A percentile compares a stretch with the other conserved stretches of the same genome.
These are phyloP conservation scores for Piliocolobus tephrosceles DNA, from an alignment of 2,113 vertebrate genomes.

Conservation along the genomic window DNA sequence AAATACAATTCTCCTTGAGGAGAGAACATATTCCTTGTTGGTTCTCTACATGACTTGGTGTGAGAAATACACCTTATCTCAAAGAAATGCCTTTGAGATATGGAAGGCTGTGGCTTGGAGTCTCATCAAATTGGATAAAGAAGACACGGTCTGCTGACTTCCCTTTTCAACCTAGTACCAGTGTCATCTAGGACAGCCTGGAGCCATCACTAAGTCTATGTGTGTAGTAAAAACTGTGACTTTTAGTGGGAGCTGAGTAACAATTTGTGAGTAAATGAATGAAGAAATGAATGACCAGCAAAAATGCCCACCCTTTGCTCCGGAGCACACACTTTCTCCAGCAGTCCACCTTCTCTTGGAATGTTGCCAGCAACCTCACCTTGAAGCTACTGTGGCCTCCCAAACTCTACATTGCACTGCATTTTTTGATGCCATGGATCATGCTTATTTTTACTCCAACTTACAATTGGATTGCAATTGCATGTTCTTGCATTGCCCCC, in stretches of 20 bases:
- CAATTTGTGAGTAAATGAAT: background rate
- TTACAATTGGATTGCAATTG: background rate
- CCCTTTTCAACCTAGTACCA: background rate
- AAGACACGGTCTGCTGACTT: background rate
- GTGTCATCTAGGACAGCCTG: background rate
- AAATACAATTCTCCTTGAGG: background rate
- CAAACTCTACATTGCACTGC: background rate
- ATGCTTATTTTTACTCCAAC: background rate
- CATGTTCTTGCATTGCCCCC: background rate
- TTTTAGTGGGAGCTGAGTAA: background rate
- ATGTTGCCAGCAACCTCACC: background rate
- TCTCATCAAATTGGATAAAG: background rate
- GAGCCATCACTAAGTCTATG: background rate
- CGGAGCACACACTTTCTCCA: background rate
- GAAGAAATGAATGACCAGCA: background rate
- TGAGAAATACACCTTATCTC: background rate
- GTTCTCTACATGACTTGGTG: background rate
- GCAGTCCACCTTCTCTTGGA: accelerated
- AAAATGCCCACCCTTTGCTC: background rate
- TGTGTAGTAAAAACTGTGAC: background rate
- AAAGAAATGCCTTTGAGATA: background rate
- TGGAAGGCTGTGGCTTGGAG: accelerated
- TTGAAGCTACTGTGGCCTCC: background rate
- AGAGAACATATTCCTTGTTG: background rate
- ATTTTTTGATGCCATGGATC: accelerated